Conservation (phyloP, 2,797 vertebrate species). For the Acanthornis magna region DNA sequence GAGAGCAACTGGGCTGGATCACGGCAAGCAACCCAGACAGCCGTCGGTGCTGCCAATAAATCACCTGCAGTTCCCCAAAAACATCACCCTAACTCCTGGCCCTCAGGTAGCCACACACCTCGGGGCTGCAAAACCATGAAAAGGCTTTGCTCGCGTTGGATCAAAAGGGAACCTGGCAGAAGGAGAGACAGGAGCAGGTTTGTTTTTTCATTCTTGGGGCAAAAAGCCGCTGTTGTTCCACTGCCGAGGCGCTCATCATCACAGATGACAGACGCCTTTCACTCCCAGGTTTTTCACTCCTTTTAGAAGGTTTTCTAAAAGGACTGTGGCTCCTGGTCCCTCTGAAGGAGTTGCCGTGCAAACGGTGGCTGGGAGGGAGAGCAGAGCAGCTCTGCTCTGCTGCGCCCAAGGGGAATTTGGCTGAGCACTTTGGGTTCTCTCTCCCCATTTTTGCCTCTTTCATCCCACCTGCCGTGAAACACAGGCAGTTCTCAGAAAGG, state of each 20-base stretch:
- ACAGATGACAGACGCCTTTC: conserved; percentile 9
- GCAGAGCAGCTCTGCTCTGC: neutral
- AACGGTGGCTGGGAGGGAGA: neutral
- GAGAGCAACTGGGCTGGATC: conserved; percentile 45
- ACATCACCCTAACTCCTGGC: neutral
- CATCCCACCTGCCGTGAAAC: neutral
- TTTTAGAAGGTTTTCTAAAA: conserved; percentile 34
- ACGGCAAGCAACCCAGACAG: conserved; percentile 30
- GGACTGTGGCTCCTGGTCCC: neutral
- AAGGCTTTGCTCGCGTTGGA: neutral
- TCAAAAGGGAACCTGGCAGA: conserved; percentile 25
- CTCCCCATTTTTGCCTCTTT: neutral
- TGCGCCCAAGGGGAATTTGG: neutral
- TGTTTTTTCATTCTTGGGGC: neutral
- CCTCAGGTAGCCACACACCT: neutral
- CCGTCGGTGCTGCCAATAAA: conserved; percentile 41
- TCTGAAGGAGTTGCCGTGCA: too few species aligned
- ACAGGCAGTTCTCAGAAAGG: neutral
- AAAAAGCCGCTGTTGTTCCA: conserved; percentile 49
- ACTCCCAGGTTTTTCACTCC: neutral
- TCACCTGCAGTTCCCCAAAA: conserved; percentile 18
- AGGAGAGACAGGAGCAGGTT: neutral
- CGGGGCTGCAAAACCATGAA: neutral
- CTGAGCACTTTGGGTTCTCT: neutral
- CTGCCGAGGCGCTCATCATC: neutral